Evolutionary conservation across 2,888 invertebrate species (phyloP), one percentile per base, ranked within the genome.

Genomic region (Marronus borbonicus): DNA sequence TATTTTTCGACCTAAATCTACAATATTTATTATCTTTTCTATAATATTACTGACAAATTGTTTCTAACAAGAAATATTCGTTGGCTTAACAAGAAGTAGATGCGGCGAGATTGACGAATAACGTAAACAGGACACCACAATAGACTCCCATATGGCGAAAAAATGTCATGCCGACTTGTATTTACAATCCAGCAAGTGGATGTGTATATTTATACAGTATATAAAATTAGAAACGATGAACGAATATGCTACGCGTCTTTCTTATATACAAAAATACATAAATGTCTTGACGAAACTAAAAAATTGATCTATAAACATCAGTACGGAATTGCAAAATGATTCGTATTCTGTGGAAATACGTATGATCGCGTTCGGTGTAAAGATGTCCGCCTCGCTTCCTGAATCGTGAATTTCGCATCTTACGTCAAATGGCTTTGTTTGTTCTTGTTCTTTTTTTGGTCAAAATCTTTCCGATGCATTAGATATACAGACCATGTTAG

Each of bases 191-290:
- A 60, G 44, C 65, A 64, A 12, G 20, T 72, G n/a, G 31, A 20
- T 52, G 17, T 72, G 72, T 72, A 72, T 76, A 64, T 64, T 65
- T 76, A 80, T 31, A 75, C 68, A 50, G 49, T 68, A 20, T 39
- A 68, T 52, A 28, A 62, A 62, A 68, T 68, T 50, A 68, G 49
- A 68, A 36, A 68, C 50, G 39, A 50, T 52, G 50, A 20, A 58
- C 20, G 50, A 68, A 68, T 50, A 50, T 68, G 28, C 20, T 58
- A 44, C 8, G 44, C 44, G 5, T 44, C 44, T 12, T 44, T 36
- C 8, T 14, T 39, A 7, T 17, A 36, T 12, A 20, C 17, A 36
- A 65, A 65, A 39, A 65, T 65, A 65, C 65, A 65, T 39, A 65
- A 65, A 65, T 65, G n/a, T 65, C 39, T n/a, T 17, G 44, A 10